Evolutionary conservation across 1,140 invertebrate genomes (phyloP).

Genomic region (Hyles euphorbiae): DNA sequence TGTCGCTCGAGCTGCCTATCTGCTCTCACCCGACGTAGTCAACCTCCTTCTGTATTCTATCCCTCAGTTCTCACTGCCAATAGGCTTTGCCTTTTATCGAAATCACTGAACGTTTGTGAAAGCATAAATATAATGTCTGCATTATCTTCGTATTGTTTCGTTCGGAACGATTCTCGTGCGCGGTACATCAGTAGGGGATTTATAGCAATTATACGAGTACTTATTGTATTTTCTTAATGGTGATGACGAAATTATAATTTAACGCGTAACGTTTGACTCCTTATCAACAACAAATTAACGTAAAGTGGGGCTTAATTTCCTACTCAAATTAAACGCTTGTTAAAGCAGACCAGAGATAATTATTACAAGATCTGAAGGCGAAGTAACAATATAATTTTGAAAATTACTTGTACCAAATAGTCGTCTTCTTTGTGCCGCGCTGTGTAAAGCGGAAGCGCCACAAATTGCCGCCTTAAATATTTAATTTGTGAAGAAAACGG

Average conservation of each 20-base stretch:
- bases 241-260: constrained; percentile 22
- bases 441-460: constrained; percentile 57
- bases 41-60: constrained; percentile 53
- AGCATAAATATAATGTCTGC: constrained; percentile 2
- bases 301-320: constrained; percentile 51
- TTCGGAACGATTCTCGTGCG: not conserved
- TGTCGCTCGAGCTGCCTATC: constrained; percentile 59
- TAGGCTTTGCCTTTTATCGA: constrained; percentile 56
- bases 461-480: constrained; percentile 68
- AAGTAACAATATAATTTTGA: constrained; percentile 67
- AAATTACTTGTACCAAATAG: constrained; percentile 63
- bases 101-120: constrained; percentile 29
- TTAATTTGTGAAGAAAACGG: constrained; percentile 64
- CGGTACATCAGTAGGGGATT: too few relatives aligned
- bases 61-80: constrained; percentile 47
- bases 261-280: constrained; percentile 30
- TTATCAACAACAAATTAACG: constrained; percentile 41
- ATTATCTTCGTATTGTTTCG: constrained; percentile 17
- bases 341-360: constrained; percentile 67
- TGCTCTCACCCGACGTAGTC: constrained; percentile 30
- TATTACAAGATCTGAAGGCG: constrained; percentile 63
- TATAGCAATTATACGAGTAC: too few relatives aligned
- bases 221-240: constrained; percentile 5
- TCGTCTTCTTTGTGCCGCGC: constrained; percentile 49
- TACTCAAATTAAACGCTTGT: constrained; percentile 58